Conservation (phyloP, 2,797 vertebrate genomes). For the Loriculus beryllinus region DNA sequence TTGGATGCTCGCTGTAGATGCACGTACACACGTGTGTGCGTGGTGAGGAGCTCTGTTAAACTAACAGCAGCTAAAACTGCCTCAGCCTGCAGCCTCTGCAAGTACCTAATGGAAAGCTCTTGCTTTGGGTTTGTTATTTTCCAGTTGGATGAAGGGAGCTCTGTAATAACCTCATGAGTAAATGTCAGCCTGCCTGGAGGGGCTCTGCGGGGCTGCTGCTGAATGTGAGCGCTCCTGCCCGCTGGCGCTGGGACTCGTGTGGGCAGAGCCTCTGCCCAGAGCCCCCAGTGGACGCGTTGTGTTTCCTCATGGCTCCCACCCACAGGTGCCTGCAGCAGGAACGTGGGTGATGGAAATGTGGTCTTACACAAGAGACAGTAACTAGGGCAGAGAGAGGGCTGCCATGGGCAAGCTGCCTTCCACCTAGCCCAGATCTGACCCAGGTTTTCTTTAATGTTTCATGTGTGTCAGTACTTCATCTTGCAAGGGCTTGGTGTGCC, state of each 20-base stretch:
- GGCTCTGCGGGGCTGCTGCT: not conserved
- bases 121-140: not conserved
- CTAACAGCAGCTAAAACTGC: not conserved
- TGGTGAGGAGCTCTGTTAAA: not conserved
- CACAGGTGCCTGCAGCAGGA: not conserved
- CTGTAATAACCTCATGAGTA: not conserved
- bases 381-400: not conserved
- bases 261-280: not conserved
- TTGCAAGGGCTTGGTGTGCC: not conserved
- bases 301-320: not conserved
- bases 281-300: accelerated
- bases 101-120: not conserved
- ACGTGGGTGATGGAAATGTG: accelerated
- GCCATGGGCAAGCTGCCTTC: not conserved
- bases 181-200: not conserved
- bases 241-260: accelerated
- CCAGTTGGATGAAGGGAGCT: not conserved
- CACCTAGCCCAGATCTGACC: not conserved
- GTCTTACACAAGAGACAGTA: not conserved
- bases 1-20: not conserved
- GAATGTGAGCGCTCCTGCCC: not conserved
- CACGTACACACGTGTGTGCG: accelerated
- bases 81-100: not conserved
- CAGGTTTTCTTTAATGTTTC: not conserved
- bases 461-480: not conserved